phyloP scores from a whole-genome alignment of 1,140 invertebrate genomes.

The Triops cancriformis region DNA sequence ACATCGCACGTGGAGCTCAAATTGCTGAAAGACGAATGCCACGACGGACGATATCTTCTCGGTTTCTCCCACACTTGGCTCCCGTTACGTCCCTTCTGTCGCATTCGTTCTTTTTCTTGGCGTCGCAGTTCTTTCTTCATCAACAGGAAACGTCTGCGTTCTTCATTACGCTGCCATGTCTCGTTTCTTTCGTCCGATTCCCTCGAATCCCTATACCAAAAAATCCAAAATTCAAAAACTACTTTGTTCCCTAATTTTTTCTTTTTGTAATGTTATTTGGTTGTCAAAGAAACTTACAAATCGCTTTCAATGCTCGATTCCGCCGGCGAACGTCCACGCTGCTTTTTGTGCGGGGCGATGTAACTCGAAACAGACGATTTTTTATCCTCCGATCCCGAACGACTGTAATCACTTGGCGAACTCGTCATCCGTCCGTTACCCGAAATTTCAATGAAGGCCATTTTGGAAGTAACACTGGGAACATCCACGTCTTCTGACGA shows the following conservation, averaged over 20 bases:
- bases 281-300: background rate
- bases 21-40: background rate
- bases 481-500: background rate
- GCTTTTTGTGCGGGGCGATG: background rate
- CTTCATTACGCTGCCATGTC: background rate
- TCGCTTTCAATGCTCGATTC: slow-evolving; percentile 3
- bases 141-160: background rate
- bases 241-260: background rate
- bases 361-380: background rate
- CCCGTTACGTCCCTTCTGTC: background rate
- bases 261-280: background rate
- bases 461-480: background rate
- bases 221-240: background rate
- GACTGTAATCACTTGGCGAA: slow-evolving; percentile 1
- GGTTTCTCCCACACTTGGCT: background rate
- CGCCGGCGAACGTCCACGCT: background rate
- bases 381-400: background rate
- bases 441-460: background rate
- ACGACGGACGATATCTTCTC: background rate
- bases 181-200: background rate
- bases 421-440: background rate
- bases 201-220: background rate
- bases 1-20: background rate
- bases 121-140: background rate
- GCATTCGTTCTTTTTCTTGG: background rate